phyloP scores from a whole-genome alignment of 2,797 vertebrate genomes.

The Benthosema pterotum region DNA sequence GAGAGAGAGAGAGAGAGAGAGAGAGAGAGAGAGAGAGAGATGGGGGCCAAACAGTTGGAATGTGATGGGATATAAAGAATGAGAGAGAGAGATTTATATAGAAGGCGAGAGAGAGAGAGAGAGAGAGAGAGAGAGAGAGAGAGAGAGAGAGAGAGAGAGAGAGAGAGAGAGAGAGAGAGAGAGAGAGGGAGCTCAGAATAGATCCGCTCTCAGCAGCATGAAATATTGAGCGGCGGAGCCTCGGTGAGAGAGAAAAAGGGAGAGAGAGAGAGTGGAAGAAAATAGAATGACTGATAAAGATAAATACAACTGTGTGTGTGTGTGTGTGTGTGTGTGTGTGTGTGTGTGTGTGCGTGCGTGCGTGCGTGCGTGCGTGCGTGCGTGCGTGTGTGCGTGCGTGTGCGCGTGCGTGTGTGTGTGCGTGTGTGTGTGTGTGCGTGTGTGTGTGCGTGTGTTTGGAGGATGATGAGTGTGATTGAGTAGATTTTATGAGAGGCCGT shows the following conservation, averaged over 20 bases:
- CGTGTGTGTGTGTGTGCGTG: conserved; percentile 32
- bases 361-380: no score
- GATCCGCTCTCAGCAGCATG: conserved; percentile 81
- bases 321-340: no score
- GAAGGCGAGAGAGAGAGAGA: conserved; percentile 28
- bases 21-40: no score
- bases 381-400: conserved; percentile 25
- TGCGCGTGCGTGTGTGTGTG: conserved; percentile 36
- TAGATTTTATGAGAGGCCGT: no score
- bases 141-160: conserved; percentile 11
- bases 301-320: conserved; percentile 30
- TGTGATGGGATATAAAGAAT: conserved; percentile 22
- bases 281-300: conserved; percentile 83
- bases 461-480: conserved; percentile 59
- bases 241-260: conserved; percentile 73
- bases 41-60: no score
- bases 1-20: no score
- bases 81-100: conserved; percentile 42
- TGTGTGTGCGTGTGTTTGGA: conserved; percentile 31
- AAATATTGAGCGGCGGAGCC: conserved; percentile 83
- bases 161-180: conserved; percentile 38
- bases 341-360: no score
- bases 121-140: conserved; percentile 9
- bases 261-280: no score
- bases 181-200: conserved; percentile 80